These are phyloP conservation scores for Tipula vernalis DNA, from an alignment of 2,888 invertebrate genomes.

Conservation along the genomic window DNA sequence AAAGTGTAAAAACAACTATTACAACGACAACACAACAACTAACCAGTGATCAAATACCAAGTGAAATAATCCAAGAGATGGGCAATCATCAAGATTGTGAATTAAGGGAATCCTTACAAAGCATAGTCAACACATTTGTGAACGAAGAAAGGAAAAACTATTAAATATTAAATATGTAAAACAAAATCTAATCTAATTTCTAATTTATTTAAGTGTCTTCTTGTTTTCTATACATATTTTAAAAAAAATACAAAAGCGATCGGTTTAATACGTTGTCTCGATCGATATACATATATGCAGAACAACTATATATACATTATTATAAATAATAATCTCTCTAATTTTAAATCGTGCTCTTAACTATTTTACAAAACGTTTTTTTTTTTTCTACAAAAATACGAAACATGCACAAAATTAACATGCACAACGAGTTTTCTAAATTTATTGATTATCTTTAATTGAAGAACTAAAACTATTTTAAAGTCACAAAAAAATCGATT, in stretches of 20 bases:
- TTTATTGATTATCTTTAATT: not conserved
- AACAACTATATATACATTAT: not conserved
- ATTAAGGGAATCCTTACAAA: conserved; percentile 39
- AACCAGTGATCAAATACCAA: not conserved
- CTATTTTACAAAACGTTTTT: not conserved
- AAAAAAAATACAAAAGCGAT: not conserved
- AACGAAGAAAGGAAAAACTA: conserved; percentile 39
- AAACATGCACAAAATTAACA: not conserved
- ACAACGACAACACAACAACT: conserved; percentile 13
- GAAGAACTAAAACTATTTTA: not conserved
- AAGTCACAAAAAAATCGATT: not conserved
- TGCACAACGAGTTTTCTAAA: not conserved
- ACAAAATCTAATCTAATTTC: not conserved
- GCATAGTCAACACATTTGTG: conserved; percentile 42
- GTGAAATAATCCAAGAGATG: conserved; percentile 1
- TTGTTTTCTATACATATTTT: not conserved
- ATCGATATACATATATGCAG: not conserved
- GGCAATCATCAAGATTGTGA: conserved; percentile 20
- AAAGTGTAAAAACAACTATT: conserved; percentile 9
- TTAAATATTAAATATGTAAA: conserved; percentile 23
- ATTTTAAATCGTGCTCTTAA: not conserved
- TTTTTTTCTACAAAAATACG: not conserved
- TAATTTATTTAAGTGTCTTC: not conserved
- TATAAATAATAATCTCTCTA: not conserved
- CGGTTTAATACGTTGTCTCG: not conserved